Conservation (phyloP, 1,140 invertebrate genomes). For the Drosophila ohnishii region DNA sequence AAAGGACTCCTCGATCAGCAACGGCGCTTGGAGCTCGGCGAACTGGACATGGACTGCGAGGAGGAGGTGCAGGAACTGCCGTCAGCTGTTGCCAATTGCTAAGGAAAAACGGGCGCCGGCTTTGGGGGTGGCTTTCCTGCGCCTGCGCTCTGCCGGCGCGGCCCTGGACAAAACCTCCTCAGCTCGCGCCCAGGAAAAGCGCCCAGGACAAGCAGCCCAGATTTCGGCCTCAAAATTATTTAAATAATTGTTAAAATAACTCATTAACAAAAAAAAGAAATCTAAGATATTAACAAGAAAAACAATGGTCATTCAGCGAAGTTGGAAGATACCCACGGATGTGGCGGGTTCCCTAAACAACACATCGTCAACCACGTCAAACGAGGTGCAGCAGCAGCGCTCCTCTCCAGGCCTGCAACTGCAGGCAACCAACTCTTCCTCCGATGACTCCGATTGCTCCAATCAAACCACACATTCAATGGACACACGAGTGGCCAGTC, state of each 20-base stretch:
- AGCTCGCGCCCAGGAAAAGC: constrained; percentile 52
- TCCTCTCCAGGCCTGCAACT: constrained; percentile 61
- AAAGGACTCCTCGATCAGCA: constrained; percentile 56
- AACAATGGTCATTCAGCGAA: constrained; percentile 78
- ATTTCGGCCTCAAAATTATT: constrained; percentile 16
- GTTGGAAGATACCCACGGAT: constrained; percentile 78
- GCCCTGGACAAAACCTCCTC: constrained; percentile 53
- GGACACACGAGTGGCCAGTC: constrained; percentile 74
- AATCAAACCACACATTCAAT: constrained; percentile 81
- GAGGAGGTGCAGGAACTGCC: constrained; percentile 10
- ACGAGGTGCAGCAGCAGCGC: constrained; percentile 63
- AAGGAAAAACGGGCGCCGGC: constrained; percentile 14
- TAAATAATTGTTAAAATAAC: constrained; percentile 11
- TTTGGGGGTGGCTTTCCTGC: constrained; percentile 53
- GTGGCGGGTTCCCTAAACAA: constrained; percentile 49
- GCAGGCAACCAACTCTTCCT: constrained; percentile 64
- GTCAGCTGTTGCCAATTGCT: constrained; percentile 52
- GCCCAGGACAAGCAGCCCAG: constrained; percentile 36
- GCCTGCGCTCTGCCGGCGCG: constrained; percentile 49
- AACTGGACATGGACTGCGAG: constrained; percentile 67
- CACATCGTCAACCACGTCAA: constrained; percentile 29
- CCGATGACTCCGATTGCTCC: constrained; percentile 79
- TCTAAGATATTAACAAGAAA: background rate
- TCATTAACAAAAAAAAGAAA: constrained; percentile 1
- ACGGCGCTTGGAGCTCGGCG: constrained; percentile 66